A percentile compares a stretch with the other conserved stretches of the same genome.
phyloP scores from a whole-genome alignment of 2,113 vertebrate genomes.

The Ahaetulla prasina region DNA sequence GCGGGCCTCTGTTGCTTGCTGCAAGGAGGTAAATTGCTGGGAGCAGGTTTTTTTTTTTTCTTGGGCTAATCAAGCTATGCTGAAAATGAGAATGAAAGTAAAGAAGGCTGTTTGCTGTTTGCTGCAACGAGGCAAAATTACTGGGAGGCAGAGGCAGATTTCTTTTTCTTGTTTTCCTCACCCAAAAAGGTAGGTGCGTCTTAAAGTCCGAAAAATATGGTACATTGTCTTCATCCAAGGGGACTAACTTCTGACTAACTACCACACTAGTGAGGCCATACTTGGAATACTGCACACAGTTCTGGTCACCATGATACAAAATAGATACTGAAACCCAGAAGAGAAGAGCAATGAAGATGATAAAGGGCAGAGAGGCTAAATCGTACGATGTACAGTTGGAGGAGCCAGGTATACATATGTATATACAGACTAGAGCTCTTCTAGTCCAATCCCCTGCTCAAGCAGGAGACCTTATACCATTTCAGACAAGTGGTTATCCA shows the following conservation, averaged over 20 bases:
- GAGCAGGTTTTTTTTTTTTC: no score
- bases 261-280: background rate
- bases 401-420: background rate
- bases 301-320: background rate
- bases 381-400: background rate
- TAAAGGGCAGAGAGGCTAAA: background rate
- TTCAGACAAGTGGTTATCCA: background rate
- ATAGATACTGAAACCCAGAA: background rate
- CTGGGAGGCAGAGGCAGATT: no score
- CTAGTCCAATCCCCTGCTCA: background rate
- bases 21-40: no score
- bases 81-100: no score
- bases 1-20: no score
- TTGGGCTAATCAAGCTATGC: no score
- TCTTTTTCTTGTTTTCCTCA: no score
- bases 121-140: no score
- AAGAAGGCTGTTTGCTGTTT: no score
- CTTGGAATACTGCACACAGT: background rate
- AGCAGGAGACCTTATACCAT: background rate
- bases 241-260: background rate
- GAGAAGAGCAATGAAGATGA: background rate
- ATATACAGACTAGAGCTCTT: background rate
- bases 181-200: no score
- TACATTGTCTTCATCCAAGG: background rate
- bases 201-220: no score